Evolutionary conservation across 2,113 vertebrate genomes (phyloP), one percentile per base, ranked within the genome.

Genomic region (Herpetotheres cachinnans): DNA sequence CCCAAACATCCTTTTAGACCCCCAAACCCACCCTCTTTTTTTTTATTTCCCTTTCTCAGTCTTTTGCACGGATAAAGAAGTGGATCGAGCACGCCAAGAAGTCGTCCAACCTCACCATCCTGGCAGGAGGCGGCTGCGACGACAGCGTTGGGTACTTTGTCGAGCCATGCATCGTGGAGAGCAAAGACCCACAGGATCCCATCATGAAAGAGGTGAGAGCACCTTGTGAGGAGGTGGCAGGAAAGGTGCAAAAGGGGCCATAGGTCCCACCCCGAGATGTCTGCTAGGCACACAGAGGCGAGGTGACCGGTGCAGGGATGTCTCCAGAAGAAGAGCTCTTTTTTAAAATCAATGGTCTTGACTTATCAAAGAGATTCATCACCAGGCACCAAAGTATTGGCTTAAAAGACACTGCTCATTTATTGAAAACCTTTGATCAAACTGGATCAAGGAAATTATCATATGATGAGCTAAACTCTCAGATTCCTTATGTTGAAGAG

Each of bases 91-190:
- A 98, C 0, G 99, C 99, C 19, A 98, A 95, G 90, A 96, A 98
- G 3, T 99, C 99, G 0, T 90, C 99, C 17, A 98, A 66, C 81
- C 98, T 99, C 61, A 98, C 92, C n/a, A 30, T 99, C 93, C 94
- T 99, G 54, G 99, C 99, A 0, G 99, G 99, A 3, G 99, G 99
- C 2, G 94, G 96, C 70, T 99, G 99, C 8, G 97, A 99, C 0
- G 96, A 99, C 86, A 96, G 87, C 0, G 98, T 98, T 5, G 99
- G 99, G 0, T 99, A 99, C 96, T 99, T 98, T 6, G 96, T 99
- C 76, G 98, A 99, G 88, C 99, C 99, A 0, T 99, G 99, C 76
- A 99, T 99, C 38, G 91, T 99, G 29, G 98, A 99, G 98, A 99
- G 98, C 97, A 98, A 95, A 47, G 98, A 99, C 97, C 99, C 99